Percentiles rank a stretch among this genome's conserved stretches.
Conservation (phyloP, 37 sponge, comb jelly and placozoan genomes). For the Ianthella basta region DNA sequence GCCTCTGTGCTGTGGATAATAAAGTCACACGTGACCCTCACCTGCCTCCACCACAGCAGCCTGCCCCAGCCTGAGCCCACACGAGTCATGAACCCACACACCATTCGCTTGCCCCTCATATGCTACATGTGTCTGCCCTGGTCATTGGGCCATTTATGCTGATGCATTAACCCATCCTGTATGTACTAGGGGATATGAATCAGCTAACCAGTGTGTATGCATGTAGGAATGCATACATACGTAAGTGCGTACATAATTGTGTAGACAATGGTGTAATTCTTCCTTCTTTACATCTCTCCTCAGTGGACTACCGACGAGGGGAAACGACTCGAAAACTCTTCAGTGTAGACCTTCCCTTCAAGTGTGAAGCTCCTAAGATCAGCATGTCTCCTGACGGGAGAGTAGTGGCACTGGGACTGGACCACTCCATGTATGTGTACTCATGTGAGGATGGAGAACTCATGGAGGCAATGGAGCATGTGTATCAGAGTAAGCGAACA, state of each 20-base stretch:
- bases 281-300: not conserved
- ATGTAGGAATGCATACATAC: not conserved
- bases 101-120: too few relatives aligned
- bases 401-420: slow-evolving; percentile 63
- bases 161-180: too few relatives aligned
- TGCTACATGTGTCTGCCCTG: too few relatives aligned
- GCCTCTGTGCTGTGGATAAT: too few relatives aligned
- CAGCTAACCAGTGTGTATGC: not conserved
- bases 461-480: slow-evolving; percentile 38
- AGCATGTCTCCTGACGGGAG: slow-evolving; percentile 75
- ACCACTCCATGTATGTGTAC: slow-evolving; percentile 61
- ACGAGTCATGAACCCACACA: too few relatives aligned
- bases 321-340: slow-evolving; percentile 73
- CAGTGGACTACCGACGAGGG: slow-evolving; percentile 63
- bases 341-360: slow-evolving; percentile 34
- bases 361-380: not conserved
- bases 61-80: too few relatives aligned
- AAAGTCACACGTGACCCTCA: too few relatives aligned
- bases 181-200: too few relatives aligned
- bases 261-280: not conserved
- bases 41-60: too few relatives aligned
- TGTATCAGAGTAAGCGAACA: slow-evolving; percentile 68
- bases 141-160: too few relatives aligned
- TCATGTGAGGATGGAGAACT: slow-evolving; percentile 46
- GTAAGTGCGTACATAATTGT: not conserved